Conservation (phyloP, 2,888 invertebrate species). For the Beris morrisii region DNA sequence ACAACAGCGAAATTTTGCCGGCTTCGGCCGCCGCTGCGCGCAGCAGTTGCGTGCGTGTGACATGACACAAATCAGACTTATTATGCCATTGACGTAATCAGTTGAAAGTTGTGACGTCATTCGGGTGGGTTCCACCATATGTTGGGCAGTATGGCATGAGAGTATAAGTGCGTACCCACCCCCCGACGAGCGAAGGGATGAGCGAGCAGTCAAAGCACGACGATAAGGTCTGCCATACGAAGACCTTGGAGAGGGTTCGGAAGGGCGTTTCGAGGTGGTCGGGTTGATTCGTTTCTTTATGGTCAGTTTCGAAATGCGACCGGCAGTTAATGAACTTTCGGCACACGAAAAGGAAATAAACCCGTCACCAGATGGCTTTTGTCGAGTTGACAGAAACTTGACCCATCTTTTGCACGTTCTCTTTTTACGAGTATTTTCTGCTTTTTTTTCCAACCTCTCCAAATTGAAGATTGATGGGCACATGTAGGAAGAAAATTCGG, state of each 20-base stretch:
- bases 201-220: background rate
- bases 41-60: conserved; percentile 13
- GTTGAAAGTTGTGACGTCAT: conserved; percentile 15
- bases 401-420: conserved; percentile 26
- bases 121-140: background rate
- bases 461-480: conserved; percentile 22
- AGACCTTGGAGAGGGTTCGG: background rate
- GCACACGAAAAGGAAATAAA: background rate
- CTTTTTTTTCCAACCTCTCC: background rate
- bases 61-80: background rate
- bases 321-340: conserved; percentile 19
- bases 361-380: conserved; percentile 23
- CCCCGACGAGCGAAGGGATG: background rate
- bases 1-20: too few relatives aligned
- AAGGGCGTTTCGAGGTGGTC: background rate
- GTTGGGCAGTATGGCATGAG: background rate
- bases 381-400: conserved; percentile 29
- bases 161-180: background rate
- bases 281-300: background rate
- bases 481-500: conserved; percentile 13
- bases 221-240: background rate
- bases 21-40: conserved; percentile 7
- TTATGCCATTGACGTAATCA: conserved; percentile 23
- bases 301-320: conserved; percentile 15
- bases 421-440: conserved; percentile 20